Percentiles rank a stretch among this genome's conserved stretches.
phyloP scores from a whole-genome alignment of 2,113 vertebrate genomes.

The Prunella fulvescens region DNA sequence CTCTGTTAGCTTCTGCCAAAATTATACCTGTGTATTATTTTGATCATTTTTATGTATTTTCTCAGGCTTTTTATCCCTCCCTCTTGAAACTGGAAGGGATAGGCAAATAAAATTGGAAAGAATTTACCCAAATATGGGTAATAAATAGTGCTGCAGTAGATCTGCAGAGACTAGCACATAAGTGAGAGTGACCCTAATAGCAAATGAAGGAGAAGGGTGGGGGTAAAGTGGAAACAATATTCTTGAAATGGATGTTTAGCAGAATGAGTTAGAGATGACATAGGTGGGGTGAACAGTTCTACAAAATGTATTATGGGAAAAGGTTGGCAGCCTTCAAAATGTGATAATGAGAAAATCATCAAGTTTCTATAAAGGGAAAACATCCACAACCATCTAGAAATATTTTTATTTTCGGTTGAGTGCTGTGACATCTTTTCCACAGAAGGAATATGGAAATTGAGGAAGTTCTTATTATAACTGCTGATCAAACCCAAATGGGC shows the following conservation, averaged over 20 bases:
- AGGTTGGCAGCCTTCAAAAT: not conserved
- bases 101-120: not conserved
- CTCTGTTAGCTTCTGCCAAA: not conserved
- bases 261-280: not conserved
- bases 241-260: not conserved
- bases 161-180: not conserved
- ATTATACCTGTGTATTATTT: not conserved
- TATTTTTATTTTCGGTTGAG: not conserved
- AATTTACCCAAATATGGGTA: not conserved
- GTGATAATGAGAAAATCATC: not conserved
- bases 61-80: not conserved
- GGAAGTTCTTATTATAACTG: slow-evolving; percentile 25
- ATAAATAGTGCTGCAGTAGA: not conserved
- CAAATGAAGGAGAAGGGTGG: not conserved
- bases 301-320: not conserved
- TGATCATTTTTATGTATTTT: not conserved
- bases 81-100: not conserved
- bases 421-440: slow-evolving; percentile 14
- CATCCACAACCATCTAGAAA: not conserved
- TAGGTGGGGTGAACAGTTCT: not conserved
- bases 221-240: not conserved
- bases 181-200: not conserved
- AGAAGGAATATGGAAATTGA: not conserved
- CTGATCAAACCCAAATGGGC: not conserved
- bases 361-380: not conserved